Evolutionary conservation across 2,888 invertebrate genomes (phyloP), one percentile per base, ranked within the genome.

Genomic region (Boloria selene): DNA sequence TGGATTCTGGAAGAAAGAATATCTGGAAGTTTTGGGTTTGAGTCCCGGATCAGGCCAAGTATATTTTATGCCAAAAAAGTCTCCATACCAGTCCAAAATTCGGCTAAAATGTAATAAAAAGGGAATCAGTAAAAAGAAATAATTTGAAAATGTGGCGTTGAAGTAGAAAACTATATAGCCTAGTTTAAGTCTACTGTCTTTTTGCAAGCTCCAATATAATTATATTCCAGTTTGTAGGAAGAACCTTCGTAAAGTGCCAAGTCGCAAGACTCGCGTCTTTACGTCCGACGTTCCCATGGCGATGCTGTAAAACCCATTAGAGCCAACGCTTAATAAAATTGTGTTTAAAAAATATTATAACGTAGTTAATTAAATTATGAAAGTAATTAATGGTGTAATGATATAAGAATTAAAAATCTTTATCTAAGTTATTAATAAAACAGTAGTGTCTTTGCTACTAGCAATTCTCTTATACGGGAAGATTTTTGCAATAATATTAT

Each of bases 171-270:
- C 13, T 10, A n/a, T n/a, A n/a, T n/a, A 51, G 13, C 44, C 14
- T 26, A 31, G 26, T 56, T 55, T 22, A 58, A 51, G 31, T 54
- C n/a, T 18, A 54, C 31, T 26, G 44, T 56, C 60, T 63, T 51
- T 38, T 45, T 38, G 49, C 59, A 59, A 51, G 31, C 60, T 60
- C 54, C 60, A 55, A 45, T 51, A 47, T n/a, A 64, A 67, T 64
- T 49, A 61, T 61, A 52, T 64, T 38, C 55, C 45, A 45, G 55
- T 38, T 55, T 55, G 60, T 47, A 58, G 51, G 51, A 51, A 56
- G 44, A 58, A 58, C 31, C 62, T 68, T 69, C 69, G 69, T 69
- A 69, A 69, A 69, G 69, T 69, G 69, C 66, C 69, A 69, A 64
- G 66, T 68, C 58, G 64, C 64, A 52, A 58, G 65, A 62, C 58